Base-by-base conservation (phyloP, 2,113 vertebrate species). In the Tenebrosternarchus preto region DNA sequence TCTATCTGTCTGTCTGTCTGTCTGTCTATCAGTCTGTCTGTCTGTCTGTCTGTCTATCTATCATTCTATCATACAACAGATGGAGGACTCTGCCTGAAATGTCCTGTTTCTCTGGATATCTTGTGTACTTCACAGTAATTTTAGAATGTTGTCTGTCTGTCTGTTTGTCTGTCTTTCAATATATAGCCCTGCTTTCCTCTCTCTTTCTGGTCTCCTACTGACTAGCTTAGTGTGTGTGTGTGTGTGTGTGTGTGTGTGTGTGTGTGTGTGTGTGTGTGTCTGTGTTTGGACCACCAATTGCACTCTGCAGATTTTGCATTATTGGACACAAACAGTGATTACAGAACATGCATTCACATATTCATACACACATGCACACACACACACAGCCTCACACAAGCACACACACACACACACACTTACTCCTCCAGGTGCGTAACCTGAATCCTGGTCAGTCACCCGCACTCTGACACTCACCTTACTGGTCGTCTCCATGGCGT, bases 401-500 rank as follows among this genome's bases (percentile, higher is more conserved):
- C n/a, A n/a, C n/a, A 63, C 61, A 60, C 46, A 7, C 55, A 61
- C 55, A 43, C 29, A 53, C 33, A 73, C 73, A 61, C 36, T 11
- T 5, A 33, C 56, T 43, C 31, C n/a, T 64, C 59, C 8, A 29
- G 0, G 8, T 64, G 17, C 67, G 89, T 84, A 89, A 89, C 80
- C 83, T 56, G 88, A 90, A 88, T 79, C 86, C 78, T 19, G 66
- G 69, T 82, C 85, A 85, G 53, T 53, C 76, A 81, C 80, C 82
- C 73, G 64, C 76, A 77, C 80, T 59, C 56, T 61, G 55, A 78
- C 87, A 76, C 86, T 84, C 85, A 87, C 82, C 85, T 90, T 88
- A 88, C 86, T 89, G 90, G 88, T 89, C 89, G 88, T 86, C 83
- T 27, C 86, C 83, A 69, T 78, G 20, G 79, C 0, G 60, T 88